These are phyloP conservation scores for Corapipo altera DNA, from an alignment of 2,113 vertebrate genomes.

Conservation along the genomic window DNA sequence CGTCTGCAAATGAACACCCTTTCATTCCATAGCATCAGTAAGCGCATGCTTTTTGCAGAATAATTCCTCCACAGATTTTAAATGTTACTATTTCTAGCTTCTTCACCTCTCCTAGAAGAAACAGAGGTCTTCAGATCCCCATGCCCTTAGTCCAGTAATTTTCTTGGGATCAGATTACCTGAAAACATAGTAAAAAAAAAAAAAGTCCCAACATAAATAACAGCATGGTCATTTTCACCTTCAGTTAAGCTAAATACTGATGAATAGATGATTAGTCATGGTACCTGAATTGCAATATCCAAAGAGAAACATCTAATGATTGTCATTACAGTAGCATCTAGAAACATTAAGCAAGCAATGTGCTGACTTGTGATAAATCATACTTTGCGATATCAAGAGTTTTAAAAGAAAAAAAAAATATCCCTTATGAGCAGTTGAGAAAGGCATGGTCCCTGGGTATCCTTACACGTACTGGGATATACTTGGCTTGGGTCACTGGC, in stretches of 20 bases:
- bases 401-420: not conserved
- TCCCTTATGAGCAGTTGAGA: not conserved
- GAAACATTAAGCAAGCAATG: not conserved
- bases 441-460: not conserved
- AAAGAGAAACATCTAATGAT: not conserved
- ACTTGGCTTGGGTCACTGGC: not conserved
- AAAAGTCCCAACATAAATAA: not conserved
- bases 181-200: not conserved
- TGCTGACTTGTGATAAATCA: not conserved
- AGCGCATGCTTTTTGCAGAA: not conserved
- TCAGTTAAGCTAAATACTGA: not conserved
- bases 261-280: not conserved
- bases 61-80: not conserved
- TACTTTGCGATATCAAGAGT: not conserved
- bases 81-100: not conserved
- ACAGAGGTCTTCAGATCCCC: constrained; percentile 14
- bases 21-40: not conserved
- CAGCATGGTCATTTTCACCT: not conserved
- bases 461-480: accelerated
- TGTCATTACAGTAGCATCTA: not conserved
- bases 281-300: not conserved
- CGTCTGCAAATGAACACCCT: not conserved
- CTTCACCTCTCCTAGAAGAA: constrained; percentile 23
- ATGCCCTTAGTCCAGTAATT: not conserved
- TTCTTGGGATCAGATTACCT: constrained; percentile 4